Evolutionary conservation across 2,113 vertebrate species (phyloP), one percentile per base, ranked within the genome.

Genomic region (Melanerpes aurifrons): DNA sequence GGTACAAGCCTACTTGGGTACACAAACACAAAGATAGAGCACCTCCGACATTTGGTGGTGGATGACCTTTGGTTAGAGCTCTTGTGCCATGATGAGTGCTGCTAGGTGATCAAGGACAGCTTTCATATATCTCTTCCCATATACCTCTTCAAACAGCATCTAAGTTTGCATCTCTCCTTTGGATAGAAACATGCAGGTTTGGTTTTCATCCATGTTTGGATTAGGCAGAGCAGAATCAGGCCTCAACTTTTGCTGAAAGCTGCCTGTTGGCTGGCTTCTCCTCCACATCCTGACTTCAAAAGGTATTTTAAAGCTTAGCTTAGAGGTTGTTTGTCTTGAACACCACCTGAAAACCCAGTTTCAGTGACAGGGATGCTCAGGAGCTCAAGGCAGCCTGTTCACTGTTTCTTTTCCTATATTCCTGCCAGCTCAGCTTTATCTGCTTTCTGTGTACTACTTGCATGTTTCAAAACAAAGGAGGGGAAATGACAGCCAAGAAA

Each of bases 361-460:
- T 37, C 35, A 69, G 43, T 12, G 22, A 15, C 28, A 53, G 66
- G 29, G 86, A 6, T 3, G 28, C 10, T 62, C 6, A 1, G 20
- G 56, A 20, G 15, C 19, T 82, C 18, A 29, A 31, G 6, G 21
- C 56, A 31, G 17, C 10, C 32, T 67, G 18, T 22, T 79, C 18
- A 6, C 48, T 37, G 62, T 50, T 45, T 64, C 32, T 58, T 70
- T 66, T 73, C n/a, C 58, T 26, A 26, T 17, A 68, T 35, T 73
- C 40, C 59, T 6, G 1, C 81, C 74, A 90, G 22, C 32, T 32
- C 0, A 76, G 50, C 31, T 29, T 82, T 59, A 24, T 71, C 76
- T 82, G n/a, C 43, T 85, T 75, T 90, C 45, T 88, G 76, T 70
- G 95, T 90, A 88, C 40, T 56, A 61, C 54, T 73, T 72, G 56